Base-by-base conservation (phyloP, 2,888 invertebrate genomes). In the Ptychoptera albimana region DNA sequence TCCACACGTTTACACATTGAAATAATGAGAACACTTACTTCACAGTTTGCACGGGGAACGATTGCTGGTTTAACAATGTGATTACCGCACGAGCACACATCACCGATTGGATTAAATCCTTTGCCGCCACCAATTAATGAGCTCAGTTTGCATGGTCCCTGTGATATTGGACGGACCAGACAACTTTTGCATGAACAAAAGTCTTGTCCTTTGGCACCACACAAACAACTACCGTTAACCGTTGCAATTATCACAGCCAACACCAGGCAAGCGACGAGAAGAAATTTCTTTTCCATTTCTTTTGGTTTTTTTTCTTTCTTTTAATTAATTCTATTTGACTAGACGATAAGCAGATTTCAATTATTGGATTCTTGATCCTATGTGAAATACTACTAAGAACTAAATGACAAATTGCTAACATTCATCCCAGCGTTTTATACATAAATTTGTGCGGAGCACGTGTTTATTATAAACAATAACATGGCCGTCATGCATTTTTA, bases 21-120 rank as follows among this genome's bases (percentile, higher is more conserved):
- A 23, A 23, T 7, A 23, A 5, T 23, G 23, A 23, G 23, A 23
- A 23, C 7, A 23, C 60, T 54, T 61, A 63, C 62, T 57, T 60
- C 57, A 46, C 57, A 59, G 29, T 48, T 39, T 48, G 51, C 46
- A 31, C 45, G 50, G 3, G 60, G 58, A 13, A 58, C 46, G 40
- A 57, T 53, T 1, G 63, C 60, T 30, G 69, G 66, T 45, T 62
- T 59, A 31, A 68, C 61, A 12, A 61, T 48, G 14, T 58, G 52
- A 44, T 63, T 60, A 23, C 55, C 60, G 50, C 64, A 64, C 54
- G 56, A 60, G 46, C 65, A 65, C 5, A 52, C 59, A 44, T 64
- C 63, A 2, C 61, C 62, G 30, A 62, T 59, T 4, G 64, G 59
- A 40, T 56, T 45, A 8, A 62, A 49, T 23, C 50, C 51, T 53